A percentile compares a stretch with the other conserved stretches of the same genome.
phyloP scores from a whole-genome alignment of 1,140 invertebrate species.

The Bilobella aurantiaca region DNA sequence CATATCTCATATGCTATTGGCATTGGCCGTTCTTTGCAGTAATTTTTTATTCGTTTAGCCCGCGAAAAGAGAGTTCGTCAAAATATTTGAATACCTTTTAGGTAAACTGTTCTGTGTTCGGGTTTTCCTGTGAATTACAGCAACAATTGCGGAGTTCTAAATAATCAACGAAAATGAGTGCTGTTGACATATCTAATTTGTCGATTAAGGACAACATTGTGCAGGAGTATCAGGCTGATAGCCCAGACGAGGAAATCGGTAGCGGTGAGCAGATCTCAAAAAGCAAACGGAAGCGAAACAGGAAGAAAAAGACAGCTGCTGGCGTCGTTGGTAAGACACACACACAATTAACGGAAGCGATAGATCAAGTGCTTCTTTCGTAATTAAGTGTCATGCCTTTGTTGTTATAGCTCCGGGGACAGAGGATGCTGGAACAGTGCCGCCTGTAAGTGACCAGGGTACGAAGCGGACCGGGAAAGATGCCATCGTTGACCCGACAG shows the following conservation, averaged over 20 bases:
- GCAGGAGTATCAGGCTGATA: conserved; percentile 7
- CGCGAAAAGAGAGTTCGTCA: no score
- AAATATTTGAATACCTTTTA: no score
- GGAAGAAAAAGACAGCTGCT: conserved; percentile 42
- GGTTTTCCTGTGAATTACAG: no score
- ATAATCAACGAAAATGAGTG: background rate
- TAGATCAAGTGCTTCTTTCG: no score
- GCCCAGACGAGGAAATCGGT: conserved; percentile 34
- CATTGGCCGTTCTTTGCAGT: no score
- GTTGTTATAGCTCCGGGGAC: background rate
- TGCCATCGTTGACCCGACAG: conserved; percentile 46
- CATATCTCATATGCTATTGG: no score
- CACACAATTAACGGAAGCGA: background rate
- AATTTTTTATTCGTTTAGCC: no score
- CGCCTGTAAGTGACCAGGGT: conserved; percentile 37
- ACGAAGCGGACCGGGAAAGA: conserved; percentile 43
- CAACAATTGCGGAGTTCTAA: no score
- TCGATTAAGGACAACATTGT: conserved; percentile 6
- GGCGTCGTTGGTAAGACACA: background rate
- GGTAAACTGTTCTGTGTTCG: no score
- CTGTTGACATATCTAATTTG: background rate
- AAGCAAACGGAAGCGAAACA: conserved; percentile 44
- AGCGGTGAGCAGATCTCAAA: conserved; percentile 33
- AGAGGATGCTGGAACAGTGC: conserved; percentile 39
- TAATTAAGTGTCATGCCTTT: background rate